Conservation (phyloP, 2,113 vertebrate genomes). For the Trematomus loennbergii region DNA sequence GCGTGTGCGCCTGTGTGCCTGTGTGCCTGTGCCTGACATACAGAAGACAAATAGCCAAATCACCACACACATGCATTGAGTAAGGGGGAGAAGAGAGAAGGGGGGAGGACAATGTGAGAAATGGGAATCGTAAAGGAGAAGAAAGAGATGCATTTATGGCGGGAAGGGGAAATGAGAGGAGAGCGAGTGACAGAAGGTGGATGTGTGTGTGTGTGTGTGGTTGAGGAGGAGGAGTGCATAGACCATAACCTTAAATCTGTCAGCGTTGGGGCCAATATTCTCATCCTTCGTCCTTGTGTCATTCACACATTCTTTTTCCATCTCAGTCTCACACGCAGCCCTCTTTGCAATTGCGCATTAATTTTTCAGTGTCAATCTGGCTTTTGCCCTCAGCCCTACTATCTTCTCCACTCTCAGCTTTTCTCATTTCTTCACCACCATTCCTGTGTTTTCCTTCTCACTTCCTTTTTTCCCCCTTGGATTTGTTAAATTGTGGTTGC, state of each 20-base stretch:
- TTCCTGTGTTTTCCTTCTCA: slow-evolving; percentile 44
- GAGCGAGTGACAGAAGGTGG: slow-evolving; percentile 13
- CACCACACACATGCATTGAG: slow-evolving; percentile 45
- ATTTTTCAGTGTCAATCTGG: slow-evolving; percentile 87
- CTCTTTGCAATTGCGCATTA: slow-evolving; percentile 81
- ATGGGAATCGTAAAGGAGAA: slow-evolving; percentile 21
- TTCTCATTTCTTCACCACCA: slow-evolving; percentile 62
- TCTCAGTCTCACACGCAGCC: slow-evolving; percentile 45
- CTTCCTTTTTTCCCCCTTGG: slow-evolving; percentile 15
- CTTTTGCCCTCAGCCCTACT: slow-evolving; percentile 73
- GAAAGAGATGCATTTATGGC: slow-evolving; percentile 20
- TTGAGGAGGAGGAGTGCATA: slow-evolving; percentile 35
- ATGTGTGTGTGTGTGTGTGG: slow-evolving; percentile 32
- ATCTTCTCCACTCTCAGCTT: slow-evolving; percentile 55
- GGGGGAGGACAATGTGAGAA: slow-evolving; percentile 36
- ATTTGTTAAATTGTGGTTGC: slow-evolving; percentile 25
- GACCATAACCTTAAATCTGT: slow-evolving; percentile 81
- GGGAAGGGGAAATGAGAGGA: slow-evolving; percentile 38
- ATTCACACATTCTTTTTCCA: slow-evolving; percentile 64
- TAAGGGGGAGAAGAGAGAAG: neutral
- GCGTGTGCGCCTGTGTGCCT: too few species aligned
- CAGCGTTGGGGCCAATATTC: slow-evolving; percentile 67
- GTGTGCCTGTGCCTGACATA: slow-evolving; percentile 14
- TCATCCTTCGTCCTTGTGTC: slow-evolving; percentile 63
- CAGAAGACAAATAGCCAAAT: slow-evolving; percentile 59